These are phyloP conservation scores for Drosophila santomea DNA, from an alignment of 1,140 invertebrate species.

Conservation along the genomic window DNA sequence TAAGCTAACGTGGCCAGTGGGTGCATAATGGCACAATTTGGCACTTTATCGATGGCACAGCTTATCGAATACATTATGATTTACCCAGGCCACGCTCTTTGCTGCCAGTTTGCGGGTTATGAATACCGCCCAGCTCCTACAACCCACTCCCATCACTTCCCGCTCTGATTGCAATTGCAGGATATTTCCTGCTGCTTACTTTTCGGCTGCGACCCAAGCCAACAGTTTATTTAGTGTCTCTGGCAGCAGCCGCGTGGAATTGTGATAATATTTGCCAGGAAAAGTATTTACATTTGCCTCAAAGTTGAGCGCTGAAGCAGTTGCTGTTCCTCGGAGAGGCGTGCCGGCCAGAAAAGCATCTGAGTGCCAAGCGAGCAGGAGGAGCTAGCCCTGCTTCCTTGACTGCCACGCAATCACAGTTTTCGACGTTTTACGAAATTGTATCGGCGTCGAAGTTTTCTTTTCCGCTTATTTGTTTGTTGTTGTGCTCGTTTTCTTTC, in stretches of 20 bases:
- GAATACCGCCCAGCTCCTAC: not conserved
- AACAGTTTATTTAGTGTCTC: constrained; percentile 71
- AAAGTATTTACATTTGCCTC: constrained; percentile 80
- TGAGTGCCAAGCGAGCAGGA: constrained; percentile 1
- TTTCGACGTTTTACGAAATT: constrained; percentile 81
- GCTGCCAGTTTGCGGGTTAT: constrained; percentile 25
- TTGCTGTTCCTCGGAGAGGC: constrained; percentile 8
- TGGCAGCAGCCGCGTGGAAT: constrained; percentile 68
- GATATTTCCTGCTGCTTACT: constrained; percentile 44
- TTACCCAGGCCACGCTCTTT: not conserved
- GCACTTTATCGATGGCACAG: constrained; percentile 1
- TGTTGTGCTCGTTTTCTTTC: constrained; percentile 31
- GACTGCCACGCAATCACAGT: constrained; percentile 66
- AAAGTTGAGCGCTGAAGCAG: constrained; percentile 58
- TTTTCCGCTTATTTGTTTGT: constrained; percentile 71
- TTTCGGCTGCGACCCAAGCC: constrained; percentile 16
- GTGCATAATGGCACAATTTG: not conserved
- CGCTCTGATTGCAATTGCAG: constrained; percentile 48
- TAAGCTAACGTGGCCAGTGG: not conserved
- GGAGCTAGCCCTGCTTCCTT: constrained; percentile 6
- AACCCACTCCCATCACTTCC: not conserved
- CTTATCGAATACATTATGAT: not conserved
- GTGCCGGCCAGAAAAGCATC: not conserved
- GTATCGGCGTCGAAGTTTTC: constrained; percentile 80
- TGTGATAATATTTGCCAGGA: constrained; percentile 76